Conservation (phyloP, 2,113 vertebrate genomes). For the Pelvicachromis taeniatus region DNA sequence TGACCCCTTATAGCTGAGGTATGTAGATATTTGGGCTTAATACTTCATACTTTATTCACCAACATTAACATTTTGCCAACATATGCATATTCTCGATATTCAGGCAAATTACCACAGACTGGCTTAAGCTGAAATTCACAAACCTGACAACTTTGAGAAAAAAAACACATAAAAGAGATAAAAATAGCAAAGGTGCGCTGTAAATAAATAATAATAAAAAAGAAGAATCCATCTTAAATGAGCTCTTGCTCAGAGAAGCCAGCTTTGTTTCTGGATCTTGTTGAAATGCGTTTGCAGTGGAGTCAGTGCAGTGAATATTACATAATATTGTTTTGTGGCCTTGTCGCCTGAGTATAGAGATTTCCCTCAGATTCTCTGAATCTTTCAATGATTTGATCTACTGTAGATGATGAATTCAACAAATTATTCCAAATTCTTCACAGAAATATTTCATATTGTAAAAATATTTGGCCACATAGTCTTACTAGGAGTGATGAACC, state of each 20-base stretch:
- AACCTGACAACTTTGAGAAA: neutral
- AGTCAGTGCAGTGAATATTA: neutral
- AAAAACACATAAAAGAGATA: accelerated
- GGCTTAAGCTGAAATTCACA: neutral
- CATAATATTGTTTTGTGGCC: neutral
- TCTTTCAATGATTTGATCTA: neutral
- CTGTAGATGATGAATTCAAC: neutral
- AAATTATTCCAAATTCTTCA: neutral
- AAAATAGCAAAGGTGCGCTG: neutral
- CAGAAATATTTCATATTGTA: neutral
- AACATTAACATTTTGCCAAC: neutral
- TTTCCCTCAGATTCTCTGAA: neutral
- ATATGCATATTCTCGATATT: neutral
- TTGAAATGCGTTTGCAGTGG: neutral
- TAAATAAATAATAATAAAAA: neutral
- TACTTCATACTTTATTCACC: neutral
- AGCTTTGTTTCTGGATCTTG: neutral
- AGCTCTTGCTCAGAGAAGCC: neutral
- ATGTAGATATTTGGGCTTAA: neutral
- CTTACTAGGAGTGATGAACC: neutral
- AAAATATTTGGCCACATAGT: neutral
- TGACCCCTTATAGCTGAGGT: conserved; percentile 28
- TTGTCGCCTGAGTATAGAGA: neutral
- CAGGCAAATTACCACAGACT: neutral
- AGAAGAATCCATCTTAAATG: neutral